Base-by-base conservation (phyloP, 1,140 invertebrate genomes). In the Rhizoglyphus robini region DNA sequence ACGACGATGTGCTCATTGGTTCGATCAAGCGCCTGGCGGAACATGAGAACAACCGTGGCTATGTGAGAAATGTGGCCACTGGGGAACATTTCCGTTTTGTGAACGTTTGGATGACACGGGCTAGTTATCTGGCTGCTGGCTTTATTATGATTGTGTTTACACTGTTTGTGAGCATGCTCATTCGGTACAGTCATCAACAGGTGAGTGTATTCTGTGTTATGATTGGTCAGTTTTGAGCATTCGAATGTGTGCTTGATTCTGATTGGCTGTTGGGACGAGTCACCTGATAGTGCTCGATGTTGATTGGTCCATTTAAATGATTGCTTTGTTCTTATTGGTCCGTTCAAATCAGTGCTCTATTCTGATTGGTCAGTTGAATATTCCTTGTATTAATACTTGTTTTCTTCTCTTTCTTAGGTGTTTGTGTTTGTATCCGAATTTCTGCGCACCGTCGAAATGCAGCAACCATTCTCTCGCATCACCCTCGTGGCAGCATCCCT, bases 41-140 rank as follows among this genome's bases (percentile, higher is more conserved):
- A 76, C 83, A 90, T 68, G 91, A 97, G 76, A 88, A 96, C 69
- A 95, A 96, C 76, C 96, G 96, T 80, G 95, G 94, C 25, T 82
- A 76, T 71, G 73, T 82, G 8, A 74, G 94, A 71, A 97, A 98
- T 79, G 90, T 98, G 46, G 88, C 96, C 36, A 96, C 91, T 25
- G 93, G 94, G n/a, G 94, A 98, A 74, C 93, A 98, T 76, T 99
- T 96, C 77, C 84, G 94, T 67, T 99, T 99, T 79, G 91, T 98
- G 25, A 93, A 87, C 70, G 90, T 94, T 84, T 90, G 92, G 87
- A 93, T 94, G 79, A 87, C 91, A 2, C 83, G 89, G 71, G 88
- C 84, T 59, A 88, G 88, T 20, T 99, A 97, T 74, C 79, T 98
- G 36, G 87, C 88, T 32, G 93, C 96, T 8, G 88, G 92, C 72